Conservation (phyloP, 2,113 vertebrate genomes). For the Candoia aspera region DNA sequence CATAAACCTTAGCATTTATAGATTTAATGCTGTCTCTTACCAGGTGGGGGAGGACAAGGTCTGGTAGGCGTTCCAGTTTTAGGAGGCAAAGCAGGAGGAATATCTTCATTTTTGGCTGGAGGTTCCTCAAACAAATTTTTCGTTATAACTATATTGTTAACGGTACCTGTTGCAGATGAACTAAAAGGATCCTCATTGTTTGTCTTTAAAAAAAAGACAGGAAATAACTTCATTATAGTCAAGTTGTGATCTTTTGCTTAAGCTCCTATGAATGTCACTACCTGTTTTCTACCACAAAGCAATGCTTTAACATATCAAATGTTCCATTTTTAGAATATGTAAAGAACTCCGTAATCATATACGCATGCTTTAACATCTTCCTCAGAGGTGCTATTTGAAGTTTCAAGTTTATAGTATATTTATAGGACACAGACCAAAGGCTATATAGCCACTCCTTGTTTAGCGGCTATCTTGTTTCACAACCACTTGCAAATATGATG, state of each 20-base stretch:
- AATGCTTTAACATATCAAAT: not conserved
- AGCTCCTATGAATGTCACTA: not conserved
- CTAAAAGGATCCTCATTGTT: constrained; percentile 86
- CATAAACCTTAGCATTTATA: not conserved
- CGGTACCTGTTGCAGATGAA: constrained; percentile 59
- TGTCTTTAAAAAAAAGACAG: constrained; percentile 68
- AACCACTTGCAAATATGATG: not conserved
- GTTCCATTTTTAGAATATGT: not conserved
- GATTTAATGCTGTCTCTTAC: constrained; percentile 69
- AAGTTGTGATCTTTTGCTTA: not conserved
- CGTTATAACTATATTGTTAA: constrained; percentile 69
- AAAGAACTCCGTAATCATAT: not conserved
- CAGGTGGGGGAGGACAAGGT: constrained; percentile 93
- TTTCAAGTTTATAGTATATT: not conserved
- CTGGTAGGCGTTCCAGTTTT: constrained; percentile 95
- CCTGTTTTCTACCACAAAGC: not conserved
- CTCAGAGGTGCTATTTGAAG: not conserved
- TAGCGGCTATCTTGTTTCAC: not conserved
- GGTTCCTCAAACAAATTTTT: constrained; percentile 88
- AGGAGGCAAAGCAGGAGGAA: constrained; percentile 93
- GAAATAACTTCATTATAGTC: not conserved
- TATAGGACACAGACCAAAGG: not conserved
- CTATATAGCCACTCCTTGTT: not conserved
- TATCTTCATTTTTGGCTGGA: constrained; percentile 76
- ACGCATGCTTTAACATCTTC: not conserved